A percentile compares a stretch with the other conserved stretches of the same genome.
phyloP scores from a whole-genome alignment of 2,797 vertebrate genomes.

The Rhinatrema bivittatum region DNA sequence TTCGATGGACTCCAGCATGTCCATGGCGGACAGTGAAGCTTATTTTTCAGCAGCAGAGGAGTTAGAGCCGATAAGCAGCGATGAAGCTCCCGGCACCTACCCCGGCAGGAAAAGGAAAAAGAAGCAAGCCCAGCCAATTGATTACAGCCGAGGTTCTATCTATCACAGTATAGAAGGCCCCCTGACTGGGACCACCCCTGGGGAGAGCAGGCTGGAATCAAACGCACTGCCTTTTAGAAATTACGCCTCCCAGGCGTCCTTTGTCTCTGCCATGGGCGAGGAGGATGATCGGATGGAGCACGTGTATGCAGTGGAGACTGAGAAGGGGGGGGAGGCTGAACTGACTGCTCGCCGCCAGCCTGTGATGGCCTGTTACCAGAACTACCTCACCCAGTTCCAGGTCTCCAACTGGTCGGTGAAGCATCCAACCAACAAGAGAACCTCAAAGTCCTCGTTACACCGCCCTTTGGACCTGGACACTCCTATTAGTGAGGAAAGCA shows the following conservation, averaged over 20 bases:
- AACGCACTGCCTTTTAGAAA: constrained; percentile 72
- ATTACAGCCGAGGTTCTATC: constrained; percentile 81
- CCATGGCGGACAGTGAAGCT: constrained; percentile 93
- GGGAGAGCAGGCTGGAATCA: constrained; percentile 71
- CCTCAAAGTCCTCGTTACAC: constrained; percentile 93
- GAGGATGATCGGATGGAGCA: constrained; percentile 74
- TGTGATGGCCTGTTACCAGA: constrained; percentile 89
- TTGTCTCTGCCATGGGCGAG: constrained; percentile 88
- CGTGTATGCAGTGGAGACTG: constrained; percentile 68
- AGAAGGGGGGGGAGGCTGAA: constrained; percentile 71
- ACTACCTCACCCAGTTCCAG: constrained; percentile 86
- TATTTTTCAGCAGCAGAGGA: constrained; percentile 96
- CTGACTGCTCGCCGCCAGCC: constrained; percentile 80
- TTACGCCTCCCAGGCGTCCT: constrained; percentile 90
- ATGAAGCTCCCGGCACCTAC: constrained; percentile 94
- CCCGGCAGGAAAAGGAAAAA: constrained; percentile 90
- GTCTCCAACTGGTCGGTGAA: constrained; percentile 93
- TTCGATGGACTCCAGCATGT: constrained; percentile 94
- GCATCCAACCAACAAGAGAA: constrained; percentile 93
- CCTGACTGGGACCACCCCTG: constrained; percentile 68
- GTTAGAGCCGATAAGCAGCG: constrained; percentile 93
- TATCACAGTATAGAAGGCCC: constrained; percentile 96
- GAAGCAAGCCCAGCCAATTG: constrained; percentile 74
- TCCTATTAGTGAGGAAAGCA: constrained; percentile 92
- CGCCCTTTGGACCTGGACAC: constrained; percentile 93